Evolutionary conservation across 1,140 invertebrate genomes (phyloP), one percentile per base, ranked within the genome.

Genomic region (Leptinotarsa defecta): DNA sequence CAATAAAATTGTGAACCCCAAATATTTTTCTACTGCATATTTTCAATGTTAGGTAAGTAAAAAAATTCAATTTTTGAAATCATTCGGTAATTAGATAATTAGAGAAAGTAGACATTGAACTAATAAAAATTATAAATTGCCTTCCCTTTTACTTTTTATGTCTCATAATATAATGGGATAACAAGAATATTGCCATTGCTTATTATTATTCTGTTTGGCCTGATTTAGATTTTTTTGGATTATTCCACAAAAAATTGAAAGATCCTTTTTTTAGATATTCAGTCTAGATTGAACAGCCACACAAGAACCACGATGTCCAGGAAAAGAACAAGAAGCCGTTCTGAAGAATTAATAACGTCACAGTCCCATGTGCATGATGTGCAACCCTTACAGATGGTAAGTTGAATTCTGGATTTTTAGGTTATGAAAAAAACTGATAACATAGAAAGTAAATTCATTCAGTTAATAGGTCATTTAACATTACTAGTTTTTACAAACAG

Each of bases 311-410:
- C 77, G 19, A 85, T 85, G 84, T 85, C 84, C 17, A 80, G 84
- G 62, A 85, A 85, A 81, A 79, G 84, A 52, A 83, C 81, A 17
- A 80, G 84, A 75, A 85, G 84, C 76, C 80, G 81, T 48, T 84
- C 83, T 27, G 83, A 85, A 74, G 82, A 84, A 69, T 80, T 79
- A 19, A 76, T 77, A 48, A 68, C 73, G 3, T 27, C 75, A 69
- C 70, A 22, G 20, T 69, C 48, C 4, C 74, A 82, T 74, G 76
- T 81, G 20, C 81, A 83, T 15, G 67, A 82, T 74, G 76, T 81
- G 20, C 81, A 83, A 68, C 78, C 81, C 13, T n/a, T 62, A 22
- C 63, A 64, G n/a, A 34, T 73, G 71, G 71, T 73, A 49, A 73
- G 71, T 65, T 57, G n/a, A 57, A 19, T 43, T 43, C 2, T 6